Evolutionary conservation across 2,888 invertebrate species (phyloP).

Genomic region (Tipula helvola): DNA sequence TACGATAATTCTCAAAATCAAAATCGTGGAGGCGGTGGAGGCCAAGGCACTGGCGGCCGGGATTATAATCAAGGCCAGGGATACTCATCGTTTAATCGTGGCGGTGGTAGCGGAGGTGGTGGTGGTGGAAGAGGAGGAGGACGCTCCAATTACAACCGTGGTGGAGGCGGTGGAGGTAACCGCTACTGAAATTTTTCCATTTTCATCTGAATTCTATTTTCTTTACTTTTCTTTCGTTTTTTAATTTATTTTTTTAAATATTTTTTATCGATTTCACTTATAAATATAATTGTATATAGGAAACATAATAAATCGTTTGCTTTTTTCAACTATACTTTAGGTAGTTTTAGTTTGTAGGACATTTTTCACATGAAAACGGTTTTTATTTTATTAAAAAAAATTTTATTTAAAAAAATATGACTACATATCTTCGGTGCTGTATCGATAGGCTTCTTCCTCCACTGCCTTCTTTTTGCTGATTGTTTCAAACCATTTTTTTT

Average conservation of each 20-base stretch:
- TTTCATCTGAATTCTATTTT: background rate
- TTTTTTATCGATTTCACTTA: background rate
- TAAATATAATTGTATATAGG: background rate
- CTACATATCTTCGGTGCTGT: slow-evolving; percentile 91
- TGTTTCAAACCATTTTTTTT: slow-evolving; percentile 73
- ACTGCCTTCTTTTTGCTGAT: slow-evolving; percentile 60
- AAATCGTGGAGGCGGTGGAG: slow-evolving; percentile 20
- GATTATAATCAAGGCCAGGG: slow-evolving; percentile 16
- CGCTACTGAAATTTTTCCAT: background rate
- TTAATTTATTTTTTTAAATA: background rate
- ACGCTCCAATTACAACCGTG: slow-evolving; percentile 18
- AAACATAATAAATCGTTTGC: background rate
- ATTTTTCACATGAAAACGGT: slow-evolving; percentile 12
- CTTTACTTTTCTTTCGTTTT: background rate
- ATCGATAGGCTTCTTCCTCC: slow-evolving; percentile 81
- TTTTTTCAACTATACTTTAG: background rate
- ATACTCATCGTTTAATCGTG: background rate
- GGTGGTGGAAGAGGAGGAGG: slow-evolving; percentile 15
- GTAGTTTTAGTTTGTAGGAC: no score
- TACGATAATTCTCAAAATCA: slow-evolving; percentile 18
- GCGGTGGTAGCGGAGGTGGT: slow-evolving; percentile 13
- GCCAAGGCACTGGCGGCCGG: slow-evolving; percentile 16
- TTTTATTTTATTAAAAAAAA: background rate
- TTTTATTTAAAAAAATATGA: background rate
- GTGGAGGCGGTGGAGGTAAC: slow-evolving; percentile 15